These are phyloP conservation scores for Cardiocondyla obscurior DNA, from an alignment of 1,140 invertebrate genomes.

Conservation along the genomic window DNA sequence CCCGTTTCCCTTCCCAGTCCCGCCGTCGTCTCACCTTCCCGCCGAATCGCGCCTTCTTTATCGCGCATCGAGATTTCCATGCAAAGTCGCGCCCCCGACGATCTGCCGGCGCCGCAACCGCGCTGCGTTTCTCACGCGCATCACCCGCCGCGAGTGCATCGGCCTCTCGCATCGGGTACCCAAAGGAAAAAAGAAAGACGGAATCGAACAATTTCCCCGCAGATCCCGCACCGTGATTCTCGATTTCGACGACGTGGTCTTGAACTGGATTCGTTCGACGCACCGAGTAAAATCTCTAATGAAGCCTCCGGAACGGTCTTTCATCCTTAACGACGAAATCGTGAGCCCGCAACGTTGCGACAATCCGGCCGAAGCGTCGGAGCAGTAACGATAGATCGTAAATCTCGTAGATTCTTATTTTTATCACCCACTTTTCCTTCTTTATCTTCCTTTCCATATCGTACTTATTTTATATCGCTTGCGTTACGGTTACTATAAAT, in stretches of 20 bases:
- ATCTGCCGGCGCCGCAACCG: background rate
- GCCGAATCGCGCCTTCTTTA: slow-evolving; percentile 17
- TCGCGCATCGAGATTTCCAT: slow-evolving; percentile 42
- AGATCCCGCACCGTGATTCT: background rate
- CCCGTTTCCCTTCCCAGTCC: slow-evolving; percentile 14
- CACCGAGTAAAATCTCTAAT: background rate
- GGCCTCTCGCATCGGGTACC: background rate
- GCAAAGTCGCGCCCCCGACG: slow-evolving; percentile 17
- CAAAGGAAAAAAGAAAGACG: background rate
- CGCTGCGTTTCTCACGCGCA: slow-evolving; percentile 41
- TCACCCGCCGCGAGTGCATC: slow-evolving; percentile 21
- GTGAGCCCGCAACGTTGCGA: background rate
- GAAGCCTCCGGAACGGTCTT: background rate
- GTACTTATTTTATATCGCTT: background rate
- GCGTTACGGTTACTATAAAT: background rate
- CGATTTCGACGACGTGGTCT: background rate
- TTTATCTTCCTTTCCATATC: background rate
- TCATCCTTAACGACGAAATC: background rate
- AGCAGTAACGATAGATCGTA: background rate
- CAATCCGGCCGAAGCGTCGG: background rate
- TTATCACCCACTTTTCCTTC: background rate
- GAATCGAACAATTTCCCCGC: background rate
- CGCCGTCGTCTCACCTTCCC: background rate
- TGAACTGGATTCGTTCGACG: background rate
- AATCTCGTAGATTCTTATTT: background rate